phyloP scores from a whole-genome alignment of 1,140 invertebrate genomes.

The Temnothorax nylanderi region DNA sequence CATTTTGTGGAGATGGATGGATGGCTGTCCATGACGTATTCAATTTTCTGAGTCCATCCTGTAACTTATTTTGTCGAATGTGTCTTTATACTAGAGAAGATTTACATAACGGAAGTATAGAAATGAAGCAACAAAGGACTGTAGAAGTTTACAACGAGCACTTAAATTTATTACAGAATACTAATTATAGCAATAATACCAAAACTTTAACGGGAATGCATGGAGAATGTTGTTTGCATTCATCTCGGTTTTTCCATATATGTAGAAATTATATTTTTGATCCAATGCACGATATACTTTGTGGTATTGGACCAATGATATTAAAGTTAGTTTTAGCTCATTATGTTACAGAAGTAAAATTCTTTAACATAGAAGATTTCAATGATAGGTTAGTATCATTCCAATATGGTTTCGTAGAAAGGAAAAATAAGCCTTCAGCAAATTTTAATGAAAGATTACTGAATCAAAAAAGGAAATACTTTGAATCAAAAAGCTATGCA shows the following conservation, averaged over 20 bases:
- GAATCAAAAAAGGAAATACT: background rate
- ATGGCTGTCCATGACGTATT: constrained; percentile 11
- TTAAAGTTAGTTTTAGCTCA: background rate
- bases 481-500: constrained; percentile 20
- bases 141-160: constrained; percentile 4
- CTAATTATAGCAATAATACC: background rate
- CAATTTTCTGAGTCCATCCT: constrained; percentile 4
- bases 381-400: background rate
- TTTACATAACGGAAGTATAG: background rate
- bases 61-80: constrained; percentile 28
- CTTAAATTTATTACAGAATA: background rate
- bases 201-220: constrained; percentile 22
- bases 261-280: constrained; percentile 4
- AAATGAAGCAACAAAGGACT: constrained; percentile 8
- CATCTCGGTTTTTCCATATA: background rate
- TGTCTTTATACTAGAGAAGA: constrained; percentile 29
- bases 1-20: constrained; percentile 20
- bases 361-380: background rate
- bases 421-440: constrained; percentile 4
- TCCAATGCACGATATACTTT: constrained; percentile 30
- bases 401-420: background rate
- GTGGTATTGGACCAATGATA: constrained; percentile 6
- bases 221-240: constrained; percentile 24
- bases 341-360: background rate
- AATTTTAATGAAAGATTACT: background rate